phyloP scores from a whole-genome alignment of 2,888 invertebrate genomes.

The Heteromyza rotundicornis region DNA sequence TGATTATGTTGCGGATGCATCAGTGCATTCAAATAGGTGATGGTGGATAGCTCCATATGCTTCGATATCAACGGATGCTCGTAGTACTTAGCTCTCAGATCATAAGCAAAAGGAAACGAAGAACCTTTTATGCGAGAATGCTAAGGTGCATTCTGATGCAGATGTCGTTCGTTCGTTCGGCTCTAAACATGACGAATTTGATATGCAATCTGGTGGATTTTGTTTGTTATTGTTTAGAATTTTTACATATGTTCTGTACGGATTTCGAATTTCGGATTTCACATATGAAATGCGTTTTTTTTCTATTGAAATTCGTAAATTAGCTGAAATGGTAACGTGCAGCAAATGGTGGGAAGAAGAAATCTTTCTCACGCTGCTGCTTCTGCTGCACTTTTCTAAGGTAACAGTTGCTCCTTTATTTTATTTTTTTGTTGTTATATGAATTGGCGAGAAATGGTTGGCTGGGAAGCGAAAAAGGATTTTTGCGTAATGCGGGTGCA shows the following conservation, averaged over 20 bases:
- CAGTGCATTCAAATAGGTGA: no score
- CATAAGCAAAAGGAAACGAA: neutral
- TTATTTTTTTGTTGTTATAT: neutral
- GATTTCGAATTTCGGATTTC: neutral
- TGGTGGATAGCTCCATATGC: neutral
- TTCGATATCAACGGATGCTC: no score
- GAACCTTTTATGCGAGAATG: neutral
- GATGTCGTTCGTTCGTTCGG: neutral
- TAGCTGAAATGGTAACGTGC: neutral
- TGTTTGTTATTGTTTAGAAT: neutral
- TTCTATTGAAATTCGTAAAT: neutral
- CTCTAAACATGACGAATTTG: neutral
- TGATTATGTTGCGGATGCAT: neutral
- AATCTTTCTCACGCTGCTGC: neutral
- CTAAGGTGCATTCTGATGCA: slow-evolving; percentile 2
- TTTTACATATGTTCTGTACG: neutral
- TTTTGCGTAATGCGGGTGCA: slow-evolving; percentile 17
- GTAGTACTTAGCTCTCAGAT: neutral
- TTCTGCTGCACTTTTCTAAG: no score
- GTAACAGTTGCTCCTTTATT: neutral
- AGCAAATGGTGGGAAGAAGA: neutral
- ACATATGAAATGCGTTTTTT: neutral
- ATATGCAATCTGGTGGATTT: neutral
- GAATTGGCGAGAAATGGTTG: neutral
- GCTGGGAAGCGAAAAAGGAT: neutral